Base-by-base conservation (phyloP, 2,888 invertebrate genomes). In the Eupithecia inturbata region DNA sequence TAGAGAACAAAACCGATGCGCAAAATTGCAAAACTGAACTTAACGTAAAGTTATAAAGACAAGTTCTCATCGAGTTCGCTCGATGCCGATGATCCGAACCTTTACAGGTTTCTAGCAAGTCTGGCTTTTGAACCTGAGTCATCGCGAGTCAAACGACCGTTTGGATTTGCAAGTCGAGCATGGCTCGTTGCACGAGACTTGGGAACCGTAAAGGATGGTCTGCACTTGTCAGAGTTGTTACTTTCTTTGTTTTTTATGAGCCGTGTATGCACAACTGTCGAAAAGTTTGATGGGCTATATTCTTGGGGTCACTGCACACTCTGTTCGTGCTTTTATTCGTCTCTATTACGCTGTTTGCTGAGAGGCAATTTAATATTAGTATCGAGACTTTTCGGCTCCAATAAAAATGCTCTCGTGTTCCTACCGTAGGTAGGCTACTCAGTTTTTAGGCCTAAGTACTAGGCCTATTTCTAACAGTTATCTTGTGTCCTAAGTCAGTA, bases 111-210 rank as follows among this genome's bases (percentile, higher is more conserved):
- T 67, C 68, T 67, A 70, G 72, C 31, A 64, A 28, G 73, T 73
- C 75, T 72, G 72, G 72, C 75, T 26, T 71, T 71, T 72, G 67
- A 72, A 70, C 72, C 72, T 75, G 62, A 69, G 63, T 67, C 71
- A 74, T 67, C 49, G 70, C 73, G 60, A 73, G 73, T 66, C 68
- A 72, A 63, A 53, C 64, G 64, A 57, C 57, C 64, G 72, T 36
- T 41, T 67, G 45, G 31, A 68, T 68, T 69, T 66, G 68, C 72
- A 72, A 68, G 66, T 71, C 39, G 33, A 72, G 12, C 36, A 63
- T 63, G 36, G 33, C 12, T 63, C 14, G 36, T 16, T 57, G 70
- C 63, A 45, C 28, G 28, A 71, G 57, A 57, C 39, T 26, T n/a
- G 57, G n/a, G 66, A 63, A 64, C 19, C 22, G 33, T 70, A 57